A percentile compares a stretch with the other conserved stretches of the same genome.
These are phyloP conservation scores for Drosophila eugracilis DNA, from an alignment of 1,140 invertebrate genomes.

Conservation along the genomic window DNA sequence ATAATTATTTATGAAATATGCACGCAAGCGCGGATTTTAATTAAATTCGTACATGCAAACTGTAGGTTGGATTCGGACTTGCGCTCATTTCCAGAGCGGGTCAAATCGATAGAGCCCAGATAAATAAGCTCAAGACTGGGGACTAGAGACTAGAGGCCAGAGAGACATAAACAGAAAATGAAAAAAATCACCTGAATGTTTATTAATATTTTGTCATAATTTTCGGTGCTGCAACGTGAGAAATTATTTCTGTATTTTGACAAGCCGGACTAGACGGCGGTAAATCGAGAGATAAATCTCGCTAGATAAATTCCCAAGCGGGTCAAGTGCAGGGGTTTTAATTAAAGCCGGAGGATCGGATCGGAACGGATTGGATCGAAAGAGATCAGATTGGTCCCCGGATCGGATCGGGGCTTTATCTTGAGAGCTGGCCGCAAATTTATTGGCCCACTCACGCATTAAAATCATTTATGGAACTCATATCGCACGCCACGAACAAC, in stretches of 20 bases:
- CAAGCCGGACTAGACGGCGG: constrained; percentile 38
- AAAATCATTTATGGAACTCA: constrained; percentile 69
- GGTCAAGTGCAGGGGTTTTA: constrained; percentile 76
- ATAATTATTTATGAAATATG: constrained; percentile 82
- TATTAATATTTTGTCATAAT: constrained; percentile 83
- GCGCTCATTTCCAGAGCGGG: constrained; percentile 65
- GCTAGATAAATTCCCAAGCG: constrained; percentile 58
- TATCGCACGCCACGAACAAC: constrained; percentile 46
- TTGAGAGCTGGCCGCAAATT: constrained; percentile 57
- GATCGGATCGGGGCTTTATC: constrained; percentile 24
- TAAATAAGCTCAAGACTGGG: too few relatives aligned
- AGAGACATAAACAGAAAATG: too few relatives aligned
- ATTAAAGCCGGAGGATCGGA: constrained; percentile 49
- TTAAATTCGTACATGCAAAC: constrained; percentile 80
- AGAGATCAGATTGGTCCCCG: too few relatives aligned
- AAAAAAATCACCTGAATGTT: constrained; percentile 68
- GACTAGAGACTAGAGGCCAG: constrained; percentile 62
- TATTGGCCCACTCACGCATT: constrained; percentile 78
- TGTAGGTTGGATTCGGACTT: constrained; percentile 18
- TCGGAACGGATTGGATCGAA: constrained; percentile 17
- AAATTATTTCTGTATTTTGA: constrained; percentile 71
- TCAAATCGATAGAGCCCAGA: constrained; percentile 73
- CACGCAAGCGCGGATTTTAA: constrained; percentile 76
- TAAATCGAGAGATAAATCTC: constrained; percentile 56
- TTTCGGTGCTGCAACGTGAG: constrained; percentile 68